Evolutionary conservation across 1,140 invertebrate genomes (phyloP).

Genomic region (Drosophila kohkoa): DNA sequence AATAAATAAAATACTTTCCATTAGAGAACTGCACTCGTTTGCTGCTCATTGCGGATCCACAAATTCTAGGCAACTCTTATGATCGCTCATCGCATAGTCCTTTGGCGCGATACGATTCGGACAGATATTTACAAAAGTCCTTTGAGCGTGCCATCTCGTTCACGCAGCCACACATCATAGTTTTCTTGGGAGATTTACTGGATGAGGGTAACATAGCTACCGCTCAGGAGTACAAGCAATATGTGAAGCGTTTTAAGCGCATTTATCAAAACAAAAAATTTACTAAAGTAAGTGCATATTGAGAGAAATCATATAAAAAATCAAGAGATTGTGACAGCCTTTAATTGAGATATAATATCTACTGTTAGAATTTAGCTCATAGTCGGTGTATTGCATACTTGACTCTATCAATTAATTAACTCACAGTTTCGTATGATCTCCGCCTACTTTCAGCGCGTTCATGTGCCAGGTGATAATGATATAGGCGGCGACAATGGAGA

Average conservation of each 20-base stretch:
- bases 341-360: too few relatives aligned
- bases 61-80: constrained; percentile 91
- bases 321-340: neutral
- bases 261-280: constrained; percentile 89
- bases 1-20: neutral
- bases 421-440: constrained; percentile 87
- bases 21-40: constrained; percentile 88
- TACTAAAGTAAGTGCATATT: constrained; percentile 82
- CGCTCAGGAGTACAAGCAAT: constrained; percentile 88
- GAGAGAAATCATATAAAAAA: neutral
- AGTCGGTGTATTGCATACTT: neutral
- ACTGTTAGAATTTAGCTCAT: neutral
- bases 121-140: constrained; percentile 91
- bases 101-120: constrained; percentile 74
- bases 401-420: neutral
- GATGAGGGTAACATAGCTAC: constrained; percentile 95
- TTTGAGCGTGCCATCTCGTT: constrained; percentile 90
- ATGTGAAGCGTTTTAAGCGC: constrained; percentile 89
- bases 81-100: constrained; percentile 75
- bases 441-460: constrained; percentile 87
- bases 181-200: constrained; percentile 96
- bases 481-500: constrained; percentile 96
- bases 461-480: constrained; percentile 97
- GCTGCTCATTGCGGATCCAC: constrained; percentile 96
- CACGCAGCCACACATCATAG: constrained; percentile 93